Base-by-base conservation (phyloP, 35 echinoderm and acorn worm species). In the Ophiothrix spiculata region DNA sequence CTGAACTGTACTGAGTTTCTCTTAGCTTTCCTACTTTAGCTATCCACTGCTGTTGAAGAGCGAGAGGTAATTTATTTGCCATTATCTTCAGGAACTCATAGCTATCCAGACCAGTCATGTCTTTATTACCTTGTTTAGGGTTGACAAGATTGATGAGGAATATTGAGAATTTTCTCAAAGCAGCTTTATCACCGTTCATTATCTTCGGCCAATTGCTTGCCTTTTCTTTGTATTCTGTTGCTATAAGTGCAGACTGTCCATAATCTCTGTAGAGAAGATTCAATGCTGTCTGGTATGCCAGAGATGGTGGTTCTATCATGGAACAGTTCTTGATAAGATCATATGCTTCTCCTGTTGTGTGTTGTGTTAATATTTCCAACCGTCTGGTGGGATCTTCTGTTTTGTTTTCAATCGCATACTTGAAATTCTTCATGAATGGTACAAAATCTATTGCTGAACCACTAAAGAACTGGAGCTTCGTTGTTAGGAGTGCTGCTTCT, bases 121-220 rank as follows among this genome's bases (percentile, higher is more conserved):
- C 81, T 12, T 33, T 12, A 31, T 85, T 85, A 75, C 75, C 64
- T 39, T 37, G 36, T 39, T 77, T 90, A 31, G 56, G 31, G 78
- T 85, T 85, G 75, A 38, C 84, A 35, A 81, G 85, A 49, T 77
- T 90, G 81, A 79, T 78, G 34, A 90, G 76, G 54, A 90, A 85
- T 19, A 90, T 84, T 1, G 88, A 33, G 73, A 90, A 90, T 69
- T 85, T 90, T 79, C 82, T 49, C 8, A 90, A 31, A n/a, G 35
- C 80, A 32, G 19, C 75, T 23, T 90, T 90, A 41, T 78, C 74
- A 60, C 81, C 81, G 12, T 40, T 29, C 28, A 45, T 21, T 32
- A 85, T 90, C 25, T 37, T 76, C 31, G 11, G 34, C 88, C 88
- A 90, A 25, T 63, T 84, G 13, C 54, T 41, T 25, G 88, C 88